A percentile compares a stretch with the other conserved stretches of the same genome.
These are phyloP conservation scores for Panagrolaimus sp. DNA, from an alignment of 1,140 invertebrate genomes.

Conservation along the genomic window DNA sequence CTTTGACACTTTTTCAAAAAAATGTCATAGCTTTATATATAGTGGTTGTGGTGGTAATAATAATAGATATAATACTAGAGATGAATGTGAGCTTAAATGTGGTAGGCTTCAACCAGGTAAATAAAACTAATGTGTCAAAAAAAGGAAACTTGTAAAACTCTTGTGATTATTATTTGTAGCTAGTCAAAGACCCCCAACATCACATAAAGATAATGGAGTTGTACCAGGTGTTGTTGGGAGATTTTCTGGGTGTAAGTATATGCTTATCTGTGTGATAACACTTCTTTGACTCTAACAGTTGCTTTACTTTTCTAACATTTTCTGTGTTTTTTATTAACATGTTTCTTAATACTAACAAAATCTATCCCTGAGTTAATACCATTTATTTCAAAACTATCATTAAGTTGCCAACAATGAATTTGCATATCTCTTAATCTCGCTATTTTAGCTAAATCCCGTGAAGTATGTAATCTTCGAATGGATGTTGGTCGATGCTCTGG, in stretches of 20 bases:
- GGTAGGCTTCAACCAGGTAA: neutral
- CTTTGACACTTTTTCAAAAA: conserved; percentile 39
- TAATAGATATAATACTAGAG: conserved; percentile 73
- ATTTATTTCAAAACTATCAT: no score
- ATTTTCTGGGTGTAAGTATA: no score
- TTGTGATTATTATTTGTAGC: no score
- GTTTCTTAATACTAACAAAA: neutral
- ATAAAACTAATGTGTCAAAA: no score
- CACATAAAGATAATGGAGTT: neutral
- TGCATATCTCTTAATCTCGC: neutral
- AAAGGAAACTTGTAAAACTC: neutral
- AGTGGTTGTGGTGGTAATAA: conserved; percentile 77
- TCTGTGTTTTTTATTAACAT: neutral
- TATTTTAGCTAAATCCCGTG: conserved; percentile 46
- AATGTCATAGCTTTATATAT: conserved; percentile 61
- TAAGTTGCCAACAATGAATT: neutral
- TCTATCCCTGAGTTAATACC: no score
- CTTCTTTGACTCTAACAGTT: no score
- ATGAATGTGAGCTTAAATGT: conserved; percentile 75
- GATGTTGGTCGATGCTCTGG: conserved; percentile 52
- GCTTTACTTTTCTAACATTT: neutral
- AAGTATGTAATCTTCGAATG: conserved; percentile 50
- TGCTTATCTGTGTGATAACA: no score
- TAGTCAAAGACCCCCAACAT: neutral
- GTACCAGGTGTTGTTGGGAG: neutral